A percentile compares a stretch with the other conserved stretches of the same genome.
These are phyloP conservation scores for Palythoa grandiflora DNA, from an alignment of 92 coral and sea anemone species.

Conservation along the genomic window DNA sequence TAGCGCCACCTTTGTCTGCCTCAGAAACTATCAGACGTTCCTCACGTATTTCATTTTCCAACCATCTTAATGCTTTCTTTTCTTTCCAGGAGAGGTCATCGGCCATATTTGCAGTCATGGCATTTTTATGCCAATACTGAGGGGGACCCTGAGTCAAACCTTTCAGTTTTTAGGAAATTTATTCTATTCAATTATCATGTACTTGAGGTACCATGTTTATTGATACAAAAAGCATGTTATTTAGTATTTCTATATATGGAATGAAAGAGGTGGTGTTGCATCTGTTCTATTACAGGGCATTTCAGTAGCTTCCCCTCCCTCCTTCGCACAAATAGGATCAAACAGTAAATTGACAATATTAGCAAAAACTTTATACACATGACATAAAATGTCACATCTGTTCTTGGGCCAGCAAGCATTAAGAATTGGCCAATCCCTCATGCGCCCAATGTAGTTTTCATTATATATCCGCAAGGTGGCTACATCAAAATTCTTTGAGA, in stretches of 20 bases:
- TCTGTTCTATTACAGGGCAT: constrained; percentile 32
- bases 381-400: constrained; percentile 49
- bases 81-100: constrained; percentile 20
- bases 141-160: too few species aligned
- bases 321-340: constrained; percentile 54
- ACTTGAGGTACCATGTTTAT: background rate
- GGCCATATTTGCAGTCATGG: background rate
- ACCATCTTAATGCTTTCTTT: constrained; percentile 28
- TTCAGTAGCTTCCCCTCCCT: constrained; percentile 47
- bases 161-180: background rate
- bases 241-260: constrained; percentile 26
- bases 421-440: constrained; percentile 56
- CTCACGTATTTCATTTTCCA: background rate
- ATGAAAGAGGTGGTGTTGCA: constrained; percentile 62
- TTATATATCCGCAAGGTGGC: constrained; percentile 57
- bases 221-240: background rate
- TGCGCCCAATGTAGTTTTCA: constrained; percentile 50
- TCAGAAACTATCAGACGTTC: background rate
- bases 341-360: constrained; percentile 53
- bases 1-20: constrained; percentile 31
- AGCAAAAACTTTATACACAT: constrained; percentile 42
- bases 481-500: constrained; percentile 58
- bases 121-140: too few species aligned
- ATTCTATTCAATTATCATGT: background rate
- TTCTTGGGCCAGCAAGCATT: background rate